Conservation (phyloP, 2,888 invertebrate species). For the Blastobasis lacticolella region DNA sequence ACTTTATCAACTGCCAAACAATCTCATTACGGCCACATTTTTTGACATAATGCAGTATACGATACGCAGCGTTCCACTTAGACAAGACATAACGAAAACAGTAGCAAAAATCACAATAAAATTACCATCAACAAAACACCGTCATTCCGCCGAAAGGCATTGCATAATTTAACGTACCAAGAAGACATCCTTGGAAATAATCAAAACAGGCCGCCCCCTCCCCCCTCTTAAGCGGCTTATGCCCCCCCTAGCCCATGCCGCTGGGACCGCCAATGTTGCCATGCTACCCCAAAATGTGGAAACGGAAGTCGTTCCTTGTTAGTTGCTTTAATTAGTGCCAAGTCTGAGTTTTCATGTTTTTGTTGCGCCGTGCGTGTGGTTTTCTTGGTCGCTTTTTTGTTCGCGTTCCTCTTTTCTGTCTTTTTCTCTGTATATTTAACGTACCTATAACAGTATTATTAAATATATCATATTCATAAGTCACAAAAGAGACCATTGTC, state of each 20-base stretch:
- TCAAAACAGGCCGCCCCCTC: constrained; percentile 57
- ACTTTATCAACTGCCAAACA: too few species aligned
- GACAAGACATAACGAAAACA: too few species aligned
- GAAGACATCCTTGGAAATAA: constrained; percentile 72
- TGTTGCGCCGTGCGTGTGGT: constrained; percentile 18
- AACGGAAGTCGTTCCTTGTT: constrained; percentile 58
- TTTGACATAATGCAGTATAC: too few species aligned
- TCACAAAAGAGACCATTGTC: too few species aligned
- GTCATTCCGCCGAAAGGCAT: constrained; percentile 22
- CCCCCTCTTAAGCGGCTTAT: constrained; percentile 62
- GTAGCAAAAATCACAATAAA: too few species aligned
- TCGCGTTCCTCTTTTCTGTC: background rate
- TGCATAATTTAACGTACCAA: constrained; percentile 70
- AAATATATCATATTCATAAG: too few species aligned
- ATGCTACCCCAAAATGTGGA: constrained; percentile 47
- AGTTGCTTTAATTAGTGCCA: constrained; percentile 65
- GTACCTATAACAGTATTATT: too few species aligned
- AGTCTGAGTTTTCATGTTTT: constrained; percentile 53
- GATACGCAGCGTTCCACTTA: too few species aligned
- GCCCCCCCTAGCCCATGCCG: constrained; percentile 26
- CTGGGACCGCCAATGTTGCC: constrained; percentile 37
- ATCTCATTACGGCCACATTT: too few species aligned
- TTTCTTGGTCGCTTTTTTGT: background rate
- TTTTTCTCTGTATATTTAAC: background rate
- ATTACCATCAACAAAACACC: constrained; percentile 24